Base-by-base conservation (phyloP, 2,888 invertebrate genomes). In the Baccha elongata region DNA sequence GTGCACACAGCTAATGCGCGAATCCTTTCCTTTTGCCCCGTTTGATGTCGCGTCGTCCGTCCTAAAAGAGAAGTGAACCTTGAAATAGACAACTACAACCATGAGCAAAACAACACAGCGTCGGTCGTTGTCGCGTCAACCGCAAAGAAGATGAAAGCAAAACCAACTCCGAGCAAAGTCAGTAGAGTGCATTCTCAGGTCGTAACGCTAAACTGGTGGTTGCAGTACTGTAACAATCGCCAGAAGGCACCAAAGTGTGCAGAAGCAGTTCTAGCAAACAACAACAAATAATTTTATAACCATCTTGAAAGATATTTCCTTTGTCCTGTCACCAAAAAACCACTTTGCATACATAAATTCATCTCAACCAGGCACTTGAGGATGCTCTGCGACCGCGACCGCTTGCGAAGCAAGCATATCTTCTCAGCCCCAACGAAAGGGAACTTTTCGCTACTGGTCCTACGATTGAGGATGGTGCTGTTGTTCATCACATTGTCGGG, bases 271-370 rank as follows among this genome's bases (percentile, higher is more conserved):
- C 72, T 73, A 83, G 78, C 68, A 64, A 72, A 83, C 78, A 72
- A 83, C 83, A 83, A 78, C 83, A 83, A 83, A 83, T 83, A 83
- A 83, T 83, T 83, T 78, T 72, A 83, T 68, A 73, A 64, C 73
- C 83, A 83, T 73, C 78, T 68, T 52, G 68, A 73, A 67, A 85
- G 85, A 85, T 85, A 86, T 86, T 86, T 85, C 85, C 80, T 86
- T 86, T 86, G 86, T 86, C 81, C 85, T 86, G 86, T 86, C 85
- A 86, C 86, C 84, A 79, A 86, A 86, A 87, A 86, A 86, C 85
- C 88, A 87, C 86, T 89, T 89, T 89, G 89, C 89, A 89, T 89
- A 89, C 89, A 89, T 89, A 89, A 89, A 89, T 89, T 89, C 89
- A 88, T 88, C 89, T 89, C 83, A 68, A 73, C 72, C 42, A 78